A percentile compares a stretch with the other conserved stretches of the same genome.
These are phyloP conservation scores for Drosophila quasianomalipes DNA, from an alignment of 2,888 invertebrate genomes.

Conservation along the genomic window DNA sequence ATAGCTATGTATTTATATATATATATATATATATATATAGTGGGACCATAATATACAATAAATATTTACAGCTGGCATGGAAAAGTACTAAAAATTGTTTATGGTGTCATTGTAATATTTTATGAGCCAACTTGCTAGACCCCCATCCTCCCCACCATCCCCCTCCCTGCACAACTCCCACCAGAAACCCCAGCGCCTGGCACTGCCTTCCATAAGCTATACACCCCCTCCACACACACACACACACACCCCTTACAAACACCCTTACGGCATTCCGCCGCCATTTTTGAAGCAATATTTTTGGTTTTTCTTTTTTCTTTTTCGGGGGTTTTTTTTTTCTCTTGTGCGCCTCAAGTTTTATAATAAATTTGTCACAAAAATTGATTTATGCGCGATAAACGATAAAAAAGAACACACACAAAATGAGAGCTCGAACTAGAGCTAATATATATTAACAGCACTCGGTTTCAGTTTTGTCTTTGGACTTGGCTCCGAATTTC, in stretches of 20 bases:
- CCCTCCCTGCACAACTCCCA: conserved; percentile 1
- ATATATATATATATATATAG: conserved; percentile 28
- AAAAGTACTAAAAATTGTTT: conserved; percentile 77
- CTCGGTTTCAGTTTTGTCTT: conserved; percentile 6
- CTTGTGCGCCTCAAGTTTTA: conserved; percentile 65
- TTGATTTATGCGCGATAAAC: conserved; percentile 82
- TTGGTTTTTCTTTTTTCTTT: conserved; percentile 26
- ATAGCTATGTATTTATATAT: conserved; percentile 51
- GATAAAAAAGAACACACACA: conserved; percentile 63
- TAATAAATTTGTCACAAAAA: conserved; percentile 83
- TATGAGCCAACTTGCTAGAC: conserved; percentile 62
- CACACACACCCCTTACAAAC: conserved; percentile 17
- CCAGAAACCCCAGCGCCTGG: conserved; percentile 54
- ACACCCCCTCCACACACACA: conserved; percentile 6
- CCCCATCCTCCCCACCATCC: background rate
- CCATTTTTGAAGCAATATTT: conserved; percentile 58
- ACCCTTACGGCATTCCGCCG: conserved; percentile 37
- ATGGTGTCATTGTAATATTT: conserved; percentile 82
- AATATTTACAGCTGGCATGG: conserved; percentile 75
- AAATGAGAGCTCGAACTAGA: conserved; percentile 46
- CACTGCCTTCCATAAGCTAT: conserved; percentile 47
- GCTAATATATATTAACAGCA: conserved; percentile 66
- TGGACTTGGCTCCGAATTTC: conserved; percentile 13
- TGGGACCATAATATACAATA: conserved; percentile 60
- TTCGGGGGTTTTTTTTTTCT: conserved; percentile 5